Evolutionary conservation across 1,140 invertebrate genomes (phyloP).

Genomic region (Cyrtorhinus lividipennis): DNA sequence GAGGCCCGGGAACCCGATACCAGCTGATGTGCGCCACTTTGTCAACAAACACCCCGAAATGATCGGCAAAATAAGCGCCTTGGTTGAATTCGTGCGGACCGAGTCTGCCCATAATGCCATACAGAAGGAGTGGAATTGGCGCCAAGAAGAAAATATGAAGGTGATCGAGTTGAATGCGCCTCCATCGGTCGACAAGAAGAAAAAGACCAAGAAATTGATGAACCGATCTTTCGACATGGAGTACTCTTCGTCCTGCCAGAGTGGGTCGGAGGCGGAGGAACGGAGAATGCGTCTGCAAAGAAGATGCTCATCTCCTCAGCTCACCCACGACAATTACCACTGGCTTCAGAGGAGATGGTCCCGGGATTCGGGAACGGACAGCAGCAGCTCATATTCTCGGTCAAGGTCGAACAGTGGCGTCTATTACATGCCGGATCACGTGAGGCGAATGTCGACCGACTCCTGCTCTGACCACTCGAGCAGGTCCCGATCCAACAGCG

Average conservation of each 20-base stretch:
- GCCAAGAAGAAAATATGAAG: slow-evolving; percentile 21
- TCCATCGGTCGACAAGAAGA: slow-evolving; percentile 29
- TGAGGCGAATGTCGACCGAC: slow-evolving; percentile 32
- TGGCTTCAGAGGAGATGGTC: slow-evolving; percentile 41
- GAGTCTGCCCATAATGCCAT: slow-evolving; percentile 66
- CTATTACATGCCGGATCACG: slow-evolving; percentile 29
- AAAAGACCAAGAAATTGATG: slow-evolving; percentile 30
- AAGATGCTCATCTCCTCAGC: slow-evolving; percentile 40
- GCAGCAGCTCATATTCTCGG: slow-evolving; percentile 41
- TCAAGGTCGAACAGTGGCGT: slow-evolving; percentile 37
- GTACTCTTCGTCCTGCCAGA: slow-evolving; percentile 44
- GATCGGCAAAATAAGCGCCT: slow-evolving; percentile 64
- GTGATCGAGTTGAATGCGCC: slow-evolving; percentile 30
- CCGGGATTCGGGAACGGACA: slow-evolving; percentile 38
- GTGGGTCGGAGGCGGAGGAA: slow-evolving; percentile 50
- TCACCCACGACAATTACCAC: slow-evolving; percentile 35
- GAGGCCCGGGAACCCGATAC: slow-evolving; percentile 69
- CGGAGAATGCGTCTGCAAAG: slow-evolving; percentile 32
- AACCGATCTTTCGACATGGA: slow-evolving; percentile 26
- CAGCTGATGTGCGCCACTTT: slow-evolving; percentile 74
- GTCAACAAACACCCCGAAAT: slow-evolving; percentile 80
- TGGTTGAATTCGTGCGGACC: slow-evolving; percentile 78
- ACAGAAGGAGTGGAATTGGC: slow-evolving; percentile 41
- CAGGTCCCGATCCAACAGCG: slow-evolving; percentile 32
- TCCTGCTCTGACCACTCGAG: slow-evolving; percentile 33